Evolutionary conservation across 2,113 vertebrate genomes (phyloP).

Genomic region (Axis porcinus): DNA sequence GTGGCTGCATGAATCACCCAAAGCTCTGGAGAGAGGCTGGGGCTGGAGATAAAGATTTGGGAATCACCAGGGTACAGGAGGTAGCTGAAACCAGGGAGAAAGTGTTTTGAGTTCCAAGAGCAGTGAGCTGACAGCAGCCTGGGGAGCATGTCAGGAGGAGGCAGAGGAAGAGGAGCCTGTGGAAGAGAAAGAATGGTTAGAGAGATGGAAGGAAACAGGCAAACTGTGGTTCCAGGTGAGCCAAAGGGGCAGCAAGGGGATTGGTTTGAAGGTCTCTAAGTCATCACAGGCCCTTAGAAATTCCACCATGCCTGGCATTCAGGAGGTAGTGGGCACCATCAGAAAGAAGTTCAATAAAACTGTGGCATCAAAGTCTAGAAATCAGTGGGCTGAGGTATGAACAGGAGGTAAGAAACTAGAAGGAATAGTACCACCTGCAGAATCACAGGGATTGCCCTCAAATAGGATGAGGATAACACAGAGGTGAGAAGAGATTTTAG

Average conservation of each 20-base stretch:
- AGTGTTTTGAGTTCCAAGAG: background rate
- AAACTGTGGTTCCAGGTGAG: background rate
- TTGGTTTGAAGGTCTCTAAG: background rate
- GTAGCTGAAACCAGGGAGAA: background rate
- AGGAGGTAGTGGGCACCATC: background rate
- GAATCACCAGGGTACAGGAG: background rate
- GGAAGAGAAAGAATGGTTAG: background rate
- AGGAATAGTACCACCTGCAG: background rate
- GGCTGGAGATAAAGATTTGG: background rate
- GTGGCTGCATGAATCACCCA: background rate
- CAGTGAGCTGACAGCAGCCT: background rate
- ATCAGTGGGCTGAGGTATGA: background rate
- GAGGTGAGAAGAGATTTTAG: background rate
- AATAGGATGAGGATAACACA: background rate
- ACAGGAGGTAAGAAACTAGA: background rate
- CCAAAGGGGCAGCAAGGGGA: background rate
- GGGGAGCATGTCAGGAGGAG: background rate
- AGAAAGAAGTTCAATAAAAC: background rate
- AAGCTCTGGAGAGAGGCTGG: background rate
- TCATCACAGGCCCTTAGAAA: background rate
- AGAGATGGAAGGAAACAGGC: background rate
- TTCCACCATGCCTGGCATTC: background rate
- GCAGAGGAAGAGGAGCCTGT: background rate
- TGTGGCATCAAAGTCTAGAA: background rate
- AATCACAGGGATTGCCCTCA: background rate